Base-by-base conservation (phyloP, 2,797 vertebrate species). In the Darevskia nairensis region DNA sequence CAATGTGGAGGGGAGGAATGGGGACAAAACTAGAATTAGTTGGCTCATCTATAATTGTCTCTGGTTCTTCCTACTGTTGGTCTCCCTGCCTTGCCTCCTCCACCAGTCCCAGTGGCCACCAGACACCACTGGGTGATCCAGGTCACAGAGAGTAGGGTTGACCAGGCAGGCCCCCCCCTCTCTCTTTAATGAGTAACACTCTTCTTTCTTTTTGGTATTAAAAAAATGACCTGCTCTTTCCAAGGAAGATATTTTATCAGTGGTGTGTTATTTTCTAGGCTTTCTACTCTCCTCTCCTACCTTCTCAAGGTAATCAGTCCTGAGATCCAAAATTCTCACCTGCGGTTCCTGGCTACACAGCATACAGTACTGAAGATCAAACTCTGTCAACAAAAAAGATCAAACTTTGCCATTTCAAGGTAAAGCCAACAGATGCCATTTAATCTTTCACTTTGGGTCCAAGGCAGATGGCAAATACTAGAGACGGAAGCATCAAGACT, bases 391-490 rank as follows among this genome's bases (percentile, higher is more conserved):
- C 11, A 87, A 29, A 3, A 32, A 39, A 32, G 46, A 32, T 86
- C 39, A 82, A 50, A 25, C 2, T 5, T 64, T 64, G 32, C 71
- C 2, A 1, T 87, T 86, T 83, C 81, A 72, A 69, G 59, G 79
- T 61, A n/a, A 41, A 39, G 32, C 46, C 17, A 66, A 50, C 41
- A 85, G 78, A 81, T 46, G 79, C 69, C n/a, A n/a, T 55, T 88
- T 55, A 64, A 0, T 8, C 17, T 35, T 88, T 86, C 66, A 78
- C 88, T 82, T 76, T 71, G 74, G 21, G 61, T 91, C 71, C 44
- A 44, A 6, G 89, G 59, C 25, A 41, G 2, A 21, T 17, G 82
- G 76, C 29, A 13, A 72, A 85, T 23, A 32, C 29, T 66, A 75
- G 15, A 50, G n/a, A 80, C 15, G 9, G 68, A 61, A 71, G 21